phyloP scores from a whole-genome alignment of 2,797 vertebrate species.

The Siniperca obscura region DNA sequence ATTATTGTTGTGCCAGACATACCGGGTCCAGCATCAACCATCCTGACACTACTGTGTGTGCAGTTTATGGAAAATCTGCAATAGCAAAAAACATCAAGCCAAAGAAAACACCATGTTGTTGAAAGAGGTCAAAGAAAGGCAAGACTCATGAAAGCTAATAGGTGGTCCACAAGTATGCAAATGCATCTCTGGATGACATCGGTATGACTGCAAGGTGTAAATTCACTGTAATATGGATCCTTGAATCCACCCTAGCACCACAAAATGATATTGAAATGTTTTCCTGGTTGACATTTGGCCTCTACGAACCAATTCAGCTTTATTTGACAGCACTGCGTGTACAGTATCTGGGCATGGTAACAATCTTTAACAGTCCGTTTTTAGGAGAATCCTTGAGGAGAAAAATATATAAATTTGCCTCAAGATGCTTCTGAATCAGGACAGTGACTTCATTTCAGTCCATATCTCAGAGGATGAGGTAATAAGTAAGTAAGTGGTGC shows the following conservation, averaged over 20 bases:
- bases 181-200: not conserved
- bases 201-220: not conserved
- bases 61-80: constrained; percentile 5
- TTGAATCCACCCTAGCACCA: not conserved
- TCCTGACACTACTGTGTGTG: not conserved
- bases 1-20: constrained; percentile 34
- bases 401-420: not conserved
- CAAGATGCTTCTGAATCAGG: not conserved
- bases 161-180: not conserved
- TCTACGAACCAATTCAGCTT: not conserved
- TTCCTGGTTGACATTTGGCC: not conserved
- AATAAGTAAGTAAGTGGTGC: not conserved
- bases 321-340: not conserved
- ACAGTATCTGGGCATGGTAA: not conserved
- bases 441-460: not conserved
- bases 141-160: not conserved
- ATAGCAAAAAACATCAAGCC: not conserved
- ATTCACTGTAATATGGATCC: not conserved
- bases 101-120: not conserved
- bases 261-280: not conserved
- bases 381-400: not conserved
- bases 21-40: constrained; percentile 27
- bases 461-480: not conserved
- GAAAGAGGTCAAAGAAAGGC: constrained; percentile 4
- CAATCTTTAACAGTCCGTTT: not conserved